Base-by-base conservation (phyloP, 2,888 invertebrate species). In the Idaea straminata region DNA sequence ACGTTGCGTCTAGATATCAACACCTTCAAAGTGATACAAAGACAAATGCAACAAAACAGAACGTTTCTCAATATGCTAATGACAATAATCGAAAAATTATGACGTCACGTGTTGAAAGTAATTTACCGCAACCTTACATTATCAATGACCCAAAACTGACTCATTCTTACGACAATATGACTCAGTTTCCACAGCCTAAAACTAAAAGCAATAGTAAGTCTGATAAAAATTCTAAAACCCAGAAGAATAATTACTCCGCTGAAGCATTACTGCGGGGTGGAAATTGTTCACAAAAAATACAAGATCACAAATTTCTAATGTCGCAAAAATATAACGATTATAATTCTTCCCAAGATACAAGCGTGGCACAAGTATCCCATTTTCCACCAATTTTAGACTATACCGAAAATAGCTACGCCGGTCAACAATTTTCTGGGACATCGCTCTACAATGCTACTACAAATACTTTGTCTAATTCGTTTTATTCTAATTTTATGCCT, bases 401-500 rank as follows among this genome's bases (percentile, higher is more conserved):
- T 76, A 79, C 89, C 1, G 92, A 92, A 58, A 92, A 90, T 67
- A 83, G 78, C 69, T 92, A 89, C 65, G 74, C 86, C 15, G 83
- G 86, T 5, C 92, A 92, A 71, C 92, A 92, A 72, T 88, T 88
- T 82, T 86, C 90, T 6, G 91, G 91, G 38, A 91, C 92, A 58
- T 87, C 85, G 13, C 83, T 92, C 63, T 92, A 92, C 71, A 92
- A 91, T 71, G 82, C 89, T 15, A 89, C 92, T 7, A 89, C 90
- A 34, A 92, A 89, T 73, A 91, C 92, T 4, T 87, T 92, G 74
- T 89, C 92, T 0, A 92, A 92, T 80, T 86, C 91, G 0, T 92
- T 92, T 80, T 92, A 92, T 76, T 82, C 90, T 0, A 92, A 92
- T 71, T 90, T 92, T 72, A 92, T 92, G 85, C 87, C 91, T 5